Percentiles rank a stretch among this genome's conserved stretches.
These are phyloP conservation scores for Elaeidobius kamerunicus DNA, from an alignment of 2,888 invertebrate species.

Conservation along the genomic window DNA sequence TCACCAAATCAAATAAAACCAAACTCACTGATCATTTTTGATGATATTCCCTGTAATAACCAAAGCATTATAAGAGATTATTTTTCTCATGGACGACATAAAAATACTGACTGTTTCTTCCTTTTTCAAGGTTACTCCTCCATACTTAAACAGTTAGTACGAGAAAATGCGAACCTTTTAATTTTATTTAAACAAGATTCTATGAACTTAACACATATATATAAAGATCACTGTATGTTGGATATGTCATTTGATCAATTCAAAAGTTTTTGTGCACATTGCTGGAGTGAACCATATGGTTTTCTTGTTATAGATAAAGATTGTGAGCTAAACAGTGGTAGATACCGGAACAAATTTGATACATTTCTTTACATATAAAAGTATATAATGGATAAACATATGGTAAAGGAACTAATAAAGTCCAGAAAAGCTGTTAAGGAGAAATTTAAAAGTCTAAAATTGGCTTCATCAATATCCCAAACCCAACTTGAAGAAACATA, in stretches of 20 bases:
- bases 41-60: constrained; percentile 26
- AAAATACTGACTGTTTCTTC: constrained; percentile 21
- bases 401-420: too few species aligned
- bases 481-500: too few species aligned
- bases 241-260: constrained; percentile 41
- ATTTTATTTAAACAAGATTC: constrained; percentile 45
- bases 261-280: constrained; percentile 37
- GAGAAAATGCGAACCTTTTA: constrained; percentile 44
- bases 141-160: constrained; percentile 38
- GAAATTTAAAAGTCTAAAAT: too few species aligned
- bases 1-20: constrained; percentile 16
- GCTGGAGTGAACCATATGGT: constrained; percentile 40
- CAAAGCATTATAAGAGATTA: constrained; percentile 24
- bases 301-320: constrained; percentile 41
- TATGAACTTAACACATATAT: constrained; percentile 41
- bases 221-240: constrained; percentile 29
- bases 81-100: constrained; percentile 27
- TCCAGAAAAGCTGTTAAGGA: too few species aligned
- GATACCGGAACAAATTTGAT: constrained; percentile 12
- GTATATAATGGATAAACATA: too few species aligned
- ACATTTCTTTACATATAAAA: not conserved
- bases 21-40: constrained; percentile 28
- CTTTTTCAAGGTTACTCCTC: constrained; percentile 21
- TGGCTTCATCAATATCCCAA: too few species aligned
- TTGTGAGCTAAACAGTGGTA: constrained; percentile 6